These are phyloP conservation scores for Caenorhabditis doughertyi DNA, from an alignment of 2,888 invertebrate species.

Conservation along the genomic window DNA sequence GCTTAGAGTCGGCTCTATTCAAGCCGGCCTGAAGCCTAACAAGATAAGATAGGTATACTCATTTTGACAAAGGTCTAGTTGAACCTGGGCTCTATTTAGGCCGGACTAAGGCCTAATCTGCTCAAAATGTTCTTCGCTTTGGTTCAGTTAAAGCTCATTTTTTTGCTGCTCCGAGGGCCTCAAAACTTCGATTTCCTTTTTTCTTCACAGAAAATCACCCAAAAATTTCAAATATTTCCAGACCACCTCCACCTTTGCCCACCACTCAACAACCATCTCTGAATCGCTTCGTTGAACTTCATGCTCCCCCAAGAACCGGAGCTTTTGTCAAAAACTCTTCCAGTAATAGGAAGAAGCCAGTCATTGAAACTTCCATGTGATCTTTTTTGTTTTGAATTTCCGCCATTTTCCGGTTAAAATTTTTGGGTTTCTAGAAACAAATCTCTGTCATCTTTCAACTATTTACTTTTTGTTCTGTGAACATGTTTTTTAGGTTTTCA, in stretches of 20 bases:
- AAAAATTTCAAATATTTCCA: slow-evolving; percentile 1
- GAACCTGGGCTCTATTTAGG: too few relatives aligned
- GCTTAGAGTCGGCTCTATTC: too few relatives aligned
- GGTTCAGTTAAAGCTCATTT: too few relatives aligned
- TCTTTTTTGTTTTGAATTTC: slow-evolving; percentile 10
- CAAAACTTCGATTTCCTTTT: too few relatives aligned
- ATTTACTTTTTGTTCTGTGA: not conserved
- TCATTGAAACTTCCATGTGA: slow-evolving; percentile 65
- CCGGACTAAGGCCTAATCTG: too few relatives aligned
- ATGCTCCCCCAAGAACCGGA: slow-evolving; percentile 33
- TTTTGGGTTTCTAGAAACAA: not conserved
- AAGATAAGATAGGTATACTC: too few relatives aligned
- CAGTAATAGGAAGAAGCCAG: slow-evolving; percentile 26
- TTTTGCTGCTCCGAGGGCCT: too few relatives aligned
- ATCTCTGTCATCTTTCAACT: not conserved
- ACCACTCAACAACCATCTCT: slow-evolving; percentile 2
- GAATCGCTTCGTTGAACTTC: slow-evolving; percentile 46
- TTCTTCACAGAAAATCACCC: too few relatives aligned
- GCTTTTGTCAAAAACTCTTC: not conserved
- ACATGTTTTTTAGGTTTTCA: not conserved
- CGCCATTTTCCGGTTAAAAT: slow-evolving; percentile 10
- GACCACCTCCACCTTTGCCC: slow-evolving; percentile 15
- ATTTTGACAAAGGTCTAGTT: too few relatives aligned
- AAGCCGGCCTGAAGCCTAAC: too few relatives aligned
- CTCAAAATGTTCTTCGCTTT: too few relatives aligned